Conservation (phyloP, 2,113 vertebrate species). For the Abramis brama region DNA sequence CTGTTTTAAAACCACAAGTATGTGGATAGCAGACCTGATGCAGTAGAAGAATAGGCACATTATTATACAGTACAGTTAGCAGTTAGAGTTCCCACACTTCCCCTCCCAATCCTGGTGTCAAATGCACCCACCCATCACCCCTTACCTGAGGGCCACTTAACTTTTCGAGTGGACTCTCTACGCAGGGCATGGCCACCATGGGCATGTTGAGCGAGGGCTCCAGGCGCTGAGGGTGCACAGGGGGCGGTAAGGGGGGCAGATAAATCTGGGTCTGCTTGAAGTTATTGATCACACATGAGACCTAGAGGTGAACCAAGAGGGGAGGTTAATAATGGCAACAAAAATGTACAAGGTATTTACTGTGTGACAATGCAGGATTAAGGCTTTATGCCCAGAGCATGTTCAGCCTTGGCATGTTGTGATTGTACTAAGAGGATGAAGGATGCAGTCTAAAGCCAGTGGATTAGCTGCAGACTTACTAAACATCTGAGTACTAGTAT, state of each 20-base stretch:
- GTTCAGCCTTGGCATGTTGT: constrained; percentile 4
- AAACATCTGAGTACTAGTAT: constrained; percentile 8
- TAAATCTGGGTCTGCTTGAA: constrained; percentile 69
- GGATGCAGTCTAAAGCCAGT: neutral
- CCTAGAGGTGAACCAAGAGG: constrained; percentile 61
- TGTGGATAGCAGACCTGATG: neutral
- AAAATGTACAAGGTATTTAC: neutral
- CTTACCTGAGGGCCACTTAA: constrained; percentile 92
- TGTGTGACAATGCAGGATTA: neutral
- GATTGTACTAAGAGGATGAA: constrained; percentile 38
- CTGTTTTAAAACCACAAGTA: neutral
- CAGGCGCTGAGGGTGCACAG: constrained; percentile 54
- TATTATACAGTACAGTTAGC: constrained; percentile 1
- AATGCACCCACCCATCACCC: constrained; percentile 57
- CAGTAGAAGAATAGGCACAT: neutral
- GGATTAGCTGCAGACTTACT: constrained; percentile 23
- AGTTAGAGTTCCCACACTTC: constrained; percentile 7
- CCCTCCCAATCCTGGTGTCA: constrained; percentile 34
- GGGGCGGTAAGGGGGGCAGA: constrained; percentile 2
- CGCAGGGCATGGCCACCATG: constrained; percentile 74
- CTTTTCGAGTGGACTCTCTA: constrained; percentile 90
- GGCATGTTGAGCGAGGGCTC: constrained; percentile 75
- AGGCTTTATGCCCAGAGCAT: constrained; percentile 3
- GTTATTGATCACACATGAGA: constrained; percentile 80
- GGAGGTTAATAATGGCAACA: neutral